phyloP scores from a whole-genome alignment of 2,888 invertebrate species.

The Meiosimyza decipiens region DNA sequence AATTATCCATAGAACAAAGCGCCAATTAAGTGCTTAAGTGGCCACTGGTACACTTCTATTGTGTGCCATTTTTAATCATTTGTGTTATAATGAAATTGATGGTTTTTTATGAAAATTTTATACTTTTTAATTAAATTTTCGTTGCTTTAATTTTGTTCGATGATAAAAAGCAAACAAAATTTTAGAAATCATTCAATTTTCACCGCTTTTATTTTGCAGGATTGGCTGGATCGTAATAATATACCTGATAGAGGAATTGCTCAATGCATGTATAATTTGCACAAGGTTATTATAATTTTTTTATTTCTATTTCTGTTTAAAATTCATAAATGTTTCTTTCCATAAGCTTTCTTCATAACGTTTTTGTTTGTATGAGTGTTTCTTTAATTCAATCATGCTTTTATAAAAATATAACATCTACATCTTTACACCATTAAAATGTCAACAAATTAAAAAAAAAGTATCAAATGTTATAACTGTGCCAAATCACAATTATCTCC shows the following conservation, averaged over 20 bases:
- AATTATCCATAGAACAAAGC: too few species aligned
- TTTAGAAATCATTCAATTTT: not conserved
- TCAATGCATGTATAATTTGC: constrained; percentile 67
- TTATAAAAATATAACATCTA: not conserved
- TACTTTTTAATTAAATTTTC: not conserved
- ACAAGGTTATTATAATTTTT: constrained; percentile 62
- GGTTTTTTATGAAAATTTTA: not conserved
- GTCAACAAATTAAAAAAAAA: too few species aligned
- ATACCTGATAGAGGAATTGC: constrained; percentile 66
- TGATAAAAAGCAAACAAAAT: too few species aligned
- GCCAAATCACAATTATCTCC: too few species aligned
- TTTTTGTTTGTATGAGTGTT: constrained; percentile 31
- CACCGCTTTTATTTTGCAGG: constrained; percentile 60
- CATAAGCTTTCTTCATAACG: too few species aligned
- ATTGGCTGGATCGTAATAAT: constrained; percentile 67
- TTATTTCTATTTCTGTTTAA: not conserved
- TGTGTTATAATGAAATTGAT: not conserved
- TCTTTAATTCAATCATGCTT: constrained; percentile 30
- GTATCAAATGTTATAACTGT: too few species aligned
- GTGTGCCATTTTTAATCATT: too few species aligned
- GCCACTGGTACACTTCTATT: too few species aligned
- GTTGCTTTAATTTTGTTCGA: not conserved
- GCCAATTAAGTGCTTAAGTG: too few species aligned
- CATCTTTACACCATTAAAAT: too few species aligned
- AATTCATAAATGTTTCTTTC: too few species aligned